phyloP scores from a whole-genome alignment of 2,888 invertebrate species.

The Caenorhabditis sp. region DNA sequence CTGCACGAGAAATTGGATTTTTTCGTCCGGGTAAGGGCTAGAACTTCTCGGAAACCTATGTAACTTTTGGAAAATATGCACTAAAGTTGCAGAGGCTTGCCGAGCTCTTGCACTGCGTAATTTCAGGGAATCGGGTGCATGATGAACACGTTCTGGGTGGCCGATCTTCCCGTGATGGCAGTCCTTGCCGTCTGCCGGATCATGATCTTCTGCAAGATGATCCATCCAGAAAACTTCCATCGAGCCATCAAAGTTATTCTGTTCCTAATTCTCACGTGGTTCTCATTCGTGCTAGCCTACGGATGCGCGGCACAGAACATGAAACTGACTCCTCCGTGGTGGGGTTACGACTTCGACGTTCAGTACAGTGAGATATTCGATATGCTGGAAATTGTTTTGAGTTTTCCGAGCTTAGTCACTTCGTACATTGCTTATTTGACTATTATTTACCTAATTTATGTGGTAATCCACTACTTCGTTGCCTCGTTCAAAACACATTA shows the following conservation, averaged over 20 bases:
- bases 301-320: background rate
- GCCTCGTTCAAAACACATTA: background rate
- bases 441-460: slow-evolving; percentile 14
- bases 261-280: slow-evolving; percentile 3
- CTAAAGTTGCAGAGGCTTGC: no score
- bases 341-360: slow-evolving; percentile 15
- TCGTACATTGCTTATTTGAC: slow-evolving; percentile 22
- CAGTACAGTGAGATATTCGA: background rate
- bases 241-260: slow-evolving; percentile 5
- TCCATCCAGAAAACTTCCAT: background rate
- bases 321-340: slow-evolving; percentile 4
- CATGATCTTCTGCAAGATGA: slow-evolving; percentile 11
- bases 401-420: slow-evolving; percentile 30
- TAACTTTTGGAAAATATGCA: no score
- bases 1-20: slow-evolving; percentile 3
- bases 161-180: slow-evolving; percentile 45
- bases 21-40: slow-evolving; percentile 14
- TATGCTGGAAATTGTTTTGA: slow-evolving; percentile 10
- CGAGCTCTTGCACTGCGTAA: background rate
- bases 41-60: no score
- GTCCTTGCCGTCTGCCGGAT: slow-evolving; percentile 40
- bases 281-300: background rate
- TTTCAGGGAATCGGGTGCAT: slow-evolving; percentile 52
- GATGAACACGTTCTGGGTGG: slow-evolving; percentile 54
- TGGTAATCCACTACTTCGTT: background rate